Evolutionary conservation across 2,113 vertebrate genomes (phyloP), one percentile per base, ranked within the genome.

Genomic region (Hemicordylus capensis): DNA sequence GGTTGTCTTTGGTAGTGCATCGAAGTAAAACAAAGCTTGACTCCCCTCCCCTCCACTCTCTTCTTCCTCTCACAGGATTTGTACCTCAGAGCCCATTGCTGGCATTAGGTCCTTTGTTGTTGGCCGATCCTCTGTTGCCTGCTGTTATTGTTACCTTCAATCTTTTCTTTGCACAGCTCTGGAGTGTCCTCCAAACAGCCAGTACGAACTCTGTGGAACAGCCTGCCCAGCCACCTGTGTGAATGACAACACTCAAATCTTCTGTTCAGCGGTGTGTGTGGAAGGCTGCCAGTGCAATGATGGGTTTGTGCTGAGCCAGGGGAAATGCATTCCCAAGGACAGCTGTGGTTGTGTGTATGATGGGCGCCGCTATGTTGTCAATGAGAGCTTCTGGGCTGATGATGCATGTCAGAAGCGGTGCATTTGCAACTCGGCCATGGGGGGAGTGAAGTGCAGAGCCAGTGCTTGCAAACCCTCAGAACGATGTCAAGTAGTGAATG

Each of bases 151-250:
- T 17, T 5, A 17, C 19, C 9, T 8, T 2, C 28, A 24, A 6
- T 9, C 9, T 63, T 75, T 34, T 75, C 58, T 37, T 15, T 42
- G 67, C 2, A 0, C 92, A 96, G 95, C 89, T 15, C 28, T 93
- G 58, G 42, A 79, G 78, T 96, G 95, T 15, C 95, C 95, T 0
- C 76, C 87, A 64, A 93, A 96, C 87, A 96, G 95, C 75, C 14
- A 59, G 39, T 96, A 96, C 0, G 56, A 93, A n/a, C 26, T 4
- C 5, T 96, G 95, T 34, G 84, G 83, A 34, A 91, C 91, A 0
- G 86, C 94, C 48, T 96, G 95, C 70, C 94, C 91, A 0, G 39
- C 87, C 59, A 89, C 95, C 39, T 95, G 95, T 80, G 86, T 84
- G n/a, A 72, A 84, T 0, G 4, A 19, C 0, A 84, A 85, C 0